Evolutionary conservation across 2,113 vertebrate genomes (phyloP).

Genomic region (Cettia cetti): DNA sequence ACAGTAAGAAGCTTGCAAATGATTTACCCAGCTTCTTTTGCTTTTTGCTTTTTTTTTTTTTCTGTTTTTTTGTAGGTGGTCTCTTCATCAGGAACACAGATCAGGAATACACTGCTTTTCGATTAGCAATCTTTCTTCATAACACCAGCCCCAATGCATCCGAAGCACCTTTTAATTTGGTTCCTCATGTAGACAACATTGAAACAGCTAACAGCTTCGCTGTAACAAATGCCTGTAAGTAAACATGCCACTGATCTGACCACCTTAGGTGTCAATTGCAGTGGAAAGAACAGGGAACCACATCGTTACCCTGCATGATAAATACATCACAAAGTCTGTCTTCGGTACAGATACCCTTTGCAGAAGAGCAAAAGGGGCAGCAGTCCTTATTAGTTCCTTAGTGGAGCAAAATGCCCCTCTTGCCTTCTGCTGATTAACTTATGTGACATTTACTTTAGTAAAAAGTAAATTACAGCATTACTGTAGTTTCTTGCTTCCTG

Average conservation of each 20-base stretch:
- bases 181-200: constrained; percentile 99
- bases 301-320: background rate
- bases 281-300: background rate
- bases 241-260: constrained; percentile 26
- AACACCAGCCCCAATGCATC: constrained; percentile 99
- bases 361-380: constrained; percentile 3
- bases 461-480: background rate
- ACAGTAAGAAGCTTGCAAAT: constrained; percentile 7
- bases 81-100: constrained; percentile 99
- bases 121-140: constrained; percentile 98
- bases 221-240: constrained; percentile 99
- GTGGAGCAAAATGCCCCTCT: background rate
- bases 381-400: constrained; percentile 23
- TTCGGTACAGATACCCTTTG: background rate
- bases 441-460: constrained; percentile 63
- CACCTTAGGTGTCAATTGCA: constrained; percentile 42
- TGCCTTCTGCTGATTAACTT: constrained; percentile 61
- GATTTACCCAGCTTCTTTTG: constrained; percentile 27
- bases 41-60: background rate
- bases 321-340: background rate
- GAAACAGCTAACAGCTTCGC: constrained; percentile 99
- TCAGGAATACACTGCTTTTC: constrained; percentile 99
- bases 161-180: constrained; percentile 98
- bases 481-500: constrained; percentile 42
- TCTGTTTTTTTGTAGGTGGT: constrained; percentile 80